Conservation (phyloP, 2,797 vertebrate genomes). For the Gambusia yucatana region DNA sequence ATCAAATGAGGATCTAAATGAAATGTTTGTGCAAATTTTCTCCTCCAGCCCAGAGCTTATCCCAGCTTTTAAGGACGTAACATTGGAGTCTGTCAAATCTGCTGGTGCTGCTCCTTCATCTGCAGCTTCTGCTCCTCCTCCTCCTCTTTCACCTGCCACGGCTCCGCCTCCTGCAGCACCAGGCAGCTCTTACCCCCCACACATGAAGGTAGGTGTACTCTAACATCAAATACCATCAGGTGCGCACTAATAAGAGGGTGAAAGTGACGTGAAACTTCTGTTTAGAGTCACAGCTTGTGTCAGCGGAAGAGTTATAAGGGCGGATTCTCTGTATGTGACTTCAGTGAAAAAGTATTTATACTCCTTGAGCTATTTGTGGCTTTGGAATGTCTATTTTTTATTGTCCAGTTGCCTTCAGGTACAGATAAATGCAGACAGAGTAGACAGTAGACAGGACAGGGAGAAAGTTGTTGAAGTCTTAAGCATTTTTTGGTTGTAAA, state of each 20-base stretch:
- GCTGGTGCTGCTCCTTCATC: constrained; percentile 73
- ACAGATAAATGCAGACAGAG: neutral
- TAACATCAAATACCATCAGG: neutral
- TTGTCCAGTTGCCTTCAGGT: neutral
- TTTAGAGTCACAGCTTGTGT: constrained; percentile 1
- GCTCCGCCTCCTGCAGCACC: constrained; percentile 76
- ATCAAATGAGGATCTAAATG: no score
- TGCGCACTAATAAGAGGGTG: neutral
- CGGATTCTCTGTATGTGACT: neutral
- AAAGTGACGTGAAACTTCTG: neutral
- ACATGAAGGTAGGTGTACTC: constrained; percentile 86
- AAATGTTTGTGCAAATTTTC: neutral
- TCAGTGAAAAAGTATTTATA: neutral
- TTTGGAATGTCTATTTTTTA: neutral
- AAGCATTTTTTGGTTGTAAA: neutral
- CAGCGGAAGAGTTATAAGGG: neutral
- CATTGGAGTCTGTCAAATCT: constrained; percentile 81
- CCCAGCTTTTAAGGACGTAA: constrained; percentile 90
- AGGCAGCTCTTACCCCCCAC: constrained; percentile 91
- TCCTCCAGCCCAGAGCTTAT: constrained; percentile 85
- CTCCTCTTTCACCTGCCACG: constrained; percentile 49
- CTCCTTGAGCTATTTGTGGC: neutral
- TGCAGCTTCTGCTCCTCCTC: constrained; percentile 65
- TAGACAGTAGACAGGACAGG: neutral
- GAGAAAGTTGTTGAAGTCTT: neutral